Percentiles rank a stretch among this genome's conserved stretches.
Conservation (phyloP, 2,797 vertebrate genomes). For the Gymnothorax reevesii region DNA sequence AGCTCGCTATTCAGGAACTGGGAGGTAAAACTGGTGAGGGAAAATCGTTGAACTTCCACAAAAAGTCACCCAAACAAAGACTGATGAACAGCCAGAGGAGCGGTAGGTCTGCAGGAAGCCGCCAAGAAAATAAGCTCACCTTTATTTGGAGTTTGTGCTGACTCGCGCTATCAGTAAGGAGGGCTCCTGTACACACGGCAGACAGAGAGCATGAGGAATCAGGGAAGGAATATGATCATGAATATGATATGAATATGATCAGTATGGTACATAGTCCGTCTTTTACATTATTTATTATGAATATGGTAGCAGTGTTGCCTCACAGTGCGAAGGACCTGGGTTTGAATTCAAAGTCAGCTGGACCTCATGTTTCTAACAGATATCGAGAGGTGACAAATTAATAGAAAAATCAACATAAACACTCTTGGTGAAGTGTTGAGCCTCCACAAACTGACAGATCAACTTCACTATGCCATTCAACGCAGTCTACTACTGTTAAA, state of each 20-base stretch:
- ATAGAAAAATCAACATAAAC: too few relatives aligned
- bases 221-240: background rate
- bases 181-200: background rate
- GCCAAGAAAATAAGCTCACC: background rate
- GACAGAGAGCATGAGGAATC: background rate
- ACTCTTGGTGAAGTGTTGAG: too few relatives aligned
- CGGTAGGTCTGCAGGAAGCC: background rate
- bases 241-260: background rate
- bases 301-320: too few relatives aligned
- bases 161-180: background rate
- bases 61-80: conserved; percentile 1
- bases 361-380: too few relatives aligned
- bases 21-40: background rate
- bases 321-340: too few relatives aligned
- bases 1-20: background rate
- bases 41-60: background rate
- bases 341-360: too few relatives aligned
- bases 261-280: background rate
- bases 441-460: too few relatives aligned
- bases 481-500: too few relatives aligned
- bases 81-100: background rate
- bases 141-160: background rate
- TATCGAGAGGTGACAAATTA: too few relatives aligned
- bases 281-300: background rate
- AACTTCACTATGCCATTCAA: too few relatives aligned